phyloP scores from a whole-genome alignment of 2,888 invertebrate genomes.

The Leptothorax acervorum region DNA sequence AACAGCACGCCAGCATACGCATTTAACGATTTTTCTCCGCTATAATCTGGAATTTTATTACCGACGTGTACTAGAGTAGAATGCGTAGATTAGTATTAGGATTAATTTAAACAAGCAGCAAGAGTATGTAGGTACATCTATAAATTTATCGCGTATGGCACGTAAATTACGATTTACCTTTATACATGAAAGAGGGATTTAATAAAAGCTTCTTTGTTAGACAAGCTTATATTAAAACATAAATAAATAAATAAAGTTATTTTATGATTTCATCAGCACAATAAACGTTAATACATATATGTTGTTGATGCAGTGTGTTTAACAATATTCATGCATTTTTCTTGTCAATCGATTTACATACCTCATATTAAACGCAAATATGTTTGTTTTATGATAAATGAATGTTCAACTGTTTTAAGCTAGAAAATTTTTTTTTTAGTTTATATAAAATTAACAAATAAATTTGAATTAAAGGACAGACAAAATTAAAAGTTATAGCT shows the following conservation, averaged over 20 bases:
- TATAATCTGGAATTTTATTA: neutral
- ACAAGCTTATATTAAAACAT: neutral
- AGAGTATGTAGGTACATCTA: neutral
- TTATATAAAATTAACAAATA: conserved; percentile 3
- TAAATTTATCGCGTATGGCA: neutral
- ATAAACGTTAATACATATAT: neutral
- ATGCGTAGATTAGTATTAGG: neutral
- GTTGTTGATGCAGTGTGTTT: neutral
- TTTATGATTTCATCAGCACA: neutral
- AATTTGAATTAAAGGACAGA: neutral
- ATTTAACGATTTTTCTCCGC: neutral
- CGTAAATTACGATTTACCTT: neutral
- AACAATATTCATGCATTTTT: neutral
- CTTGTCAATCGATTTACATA: neutral
- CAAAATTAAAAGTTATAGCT: neutral
- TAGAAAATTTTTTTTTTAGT: neutral
- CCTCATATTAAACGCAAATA: neutral
- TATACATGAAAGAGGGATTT: neutral
- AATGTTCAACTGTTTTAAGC: neutral
- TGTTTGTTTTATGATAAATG: neutral
- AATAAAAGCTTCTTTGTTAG: neutral
- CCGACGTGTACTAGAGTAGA: neutral
- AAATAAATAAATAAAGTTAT: neutral
- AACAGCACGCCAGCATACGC: conserved; percentile 3
- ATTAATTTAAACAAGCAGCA: neutral